A percentile compares a stretch with the other conserved stretches of the same genome.
Evolutionary conservation across 2,797 vertebrate genomes (phyloP).

Genomic region (Sarcoramphus papa): DNA sequence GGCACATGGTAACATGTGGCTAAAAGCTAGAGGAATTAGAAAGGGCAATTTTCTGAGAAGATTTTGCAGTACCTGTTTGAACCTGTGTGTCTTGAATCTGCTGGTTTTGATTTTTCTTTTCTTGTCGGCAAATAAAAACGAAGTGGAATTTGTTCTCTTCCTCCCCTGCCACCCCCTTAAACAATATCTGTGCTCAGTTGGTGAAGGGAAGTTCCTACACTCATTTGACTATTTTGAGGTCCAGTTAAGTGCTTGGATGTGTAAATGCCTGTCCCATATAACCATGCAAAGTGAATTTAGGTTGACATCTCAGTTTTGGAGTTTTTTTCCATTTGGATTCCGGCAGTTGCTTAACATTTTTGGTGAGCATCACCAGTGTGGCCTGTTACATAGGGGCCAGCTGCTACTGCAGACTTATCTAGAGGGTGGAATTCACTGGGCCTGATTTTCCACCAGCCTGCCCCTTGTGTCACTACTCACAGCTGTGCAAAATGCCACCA

Average conservation of each 20-base stretch:
- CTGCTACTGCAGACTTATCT: background rate
- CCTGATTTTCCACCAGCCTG: conserved; percentile 1
- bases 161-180: background rate
- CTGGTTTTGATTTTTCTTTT: background rate
- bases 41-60: background rate
- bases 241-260: background rate
- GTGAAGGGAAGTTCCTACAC: background rate
- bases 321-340: background rate
- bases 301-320: background rate
- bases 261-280: background rate
- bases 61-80: background rate
- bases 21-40: background rate
- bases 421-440: background rate
- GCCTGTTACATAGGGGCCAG: background rate
- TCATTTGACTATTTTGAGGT: background rate
- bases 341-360: background rate
- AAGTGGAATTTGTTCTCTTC: background rate
- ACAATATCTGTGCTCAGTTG: background rate
- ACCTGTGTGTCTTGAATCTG: background rate
- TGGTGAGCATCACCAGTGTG: background rate
- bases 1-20: background rate
- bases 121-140: background rate
- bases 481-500: background rate
- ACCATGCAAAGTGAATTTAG: background rate
- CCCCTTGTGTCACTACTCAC: background rate